Percentiles rank a stretch among this genome's conserved stretches.
phyloP scores from a whole-genome alignment of 1,140 invertebrate genomes.

The Eufriesea mexicana region DNA sequence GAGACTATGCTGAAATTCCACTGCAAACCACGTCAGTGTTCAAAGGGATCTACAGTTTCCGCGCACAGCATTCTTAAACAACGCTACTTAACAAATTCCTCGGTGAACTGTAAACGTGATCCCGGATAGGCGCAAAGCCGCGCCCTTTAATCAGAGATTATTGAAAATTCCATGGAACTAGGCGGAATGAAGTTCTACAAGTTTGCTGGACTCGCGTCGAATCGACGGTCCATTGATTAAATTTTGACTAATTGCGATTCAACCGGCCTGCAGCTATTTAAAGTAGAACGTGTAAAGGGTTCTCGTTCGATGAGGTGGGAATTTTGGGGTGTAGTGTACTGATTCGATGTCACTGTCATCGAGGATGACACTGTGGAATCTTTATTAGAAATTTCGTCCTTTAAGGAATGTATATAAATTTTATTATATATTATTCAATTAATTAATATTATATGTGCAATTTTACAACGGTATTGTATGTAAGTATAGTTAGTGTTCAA shows the following conservation, averaged over 20 bases:
- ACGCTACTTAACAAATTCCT: not conserved
- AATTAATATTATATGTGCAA: no score
- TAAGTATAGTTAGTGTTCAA: no score
- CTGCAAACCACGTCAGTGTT: not conserved
- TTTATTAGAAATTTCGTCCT: no score
- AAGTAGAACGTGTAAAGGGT: not conserved
- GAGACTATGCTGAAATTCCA: not conserved
- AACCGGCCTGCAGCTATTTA: not conserved
- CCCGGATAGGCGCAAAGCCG: not conserved
- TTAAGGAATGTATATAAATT: no score
- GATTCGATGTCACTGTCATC: no score
- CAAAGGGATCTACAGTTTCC: not conserved
- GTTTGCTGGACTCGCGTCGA: not conserved
- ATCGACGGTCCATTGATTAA: conserved; percentile 19
- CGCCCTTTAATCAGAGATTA: conserved; percentile 22
- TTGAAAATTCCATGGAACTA: conserved; percentile 13
- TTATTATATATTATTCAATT: no score
- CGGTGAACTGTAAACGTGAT: not conserved
- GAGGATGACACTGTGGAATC: no score
- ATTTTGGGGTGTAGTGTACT: no score
- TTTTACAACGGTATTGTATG: no score
- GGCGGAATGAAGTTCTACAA: not conserved
- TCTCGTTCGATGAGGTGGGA: no score
- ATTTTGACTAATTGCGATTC: conserved; percentile 7
- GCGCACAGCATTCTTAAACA: not conserved